Conservation (phyloP, 2,888 invertebrate genomes). For the Pterostichus niger region DNA sequence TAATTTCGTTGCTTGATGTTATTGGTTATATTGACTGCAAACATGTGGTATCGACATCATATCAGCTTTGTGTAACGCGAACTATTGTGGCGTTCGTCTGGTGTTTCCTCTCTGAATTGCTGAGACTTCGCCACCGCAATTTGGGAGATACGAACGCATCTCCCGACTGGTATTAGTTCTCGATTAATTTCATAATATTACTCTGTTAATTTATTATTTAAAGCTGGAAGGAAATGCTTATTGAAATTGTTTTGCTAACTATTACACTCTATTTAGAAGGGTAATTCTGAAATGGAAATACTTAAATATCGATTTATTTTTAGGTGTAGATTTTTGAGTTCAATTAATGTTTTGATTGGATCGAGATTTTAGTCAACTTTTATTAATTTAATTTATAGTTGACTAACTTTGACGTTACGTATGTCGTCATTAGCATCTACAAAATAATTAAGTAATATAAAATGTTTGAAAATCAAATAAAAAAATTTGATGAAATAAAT, state of each 20-base stretch:
- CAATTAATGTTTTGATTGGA: too few relatives aligned
- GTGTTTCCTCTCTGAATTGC: neutral
- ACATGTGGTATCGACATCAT: conserved; percentile 24
- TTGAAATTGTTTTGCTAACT: neutral
- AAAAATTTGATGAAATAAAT: too few relatives aligned
- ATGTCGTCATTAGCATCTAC: too few relatives aligned
- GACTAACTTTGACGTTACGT: too few relatives aligned
- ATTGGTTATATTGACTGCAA: neutral
- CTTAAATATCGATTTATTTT: too few relatives aligned
- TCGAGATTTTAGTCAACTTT: too few relatives aligned
- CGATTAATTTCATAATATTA: neutral
- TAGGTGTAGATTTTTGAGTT: too few relatives aligned
- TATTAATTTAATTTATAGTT: too few relatives aligned
- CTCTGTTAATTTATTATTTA: neutral
- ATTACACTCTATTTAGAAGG: too few relatives aligned
- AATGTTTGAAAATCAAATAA: too few relatives aligned
- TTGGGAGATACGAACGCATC: neutral
- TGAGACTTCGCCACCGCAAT: conserved; percentile 6
- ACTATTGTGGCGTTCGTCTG: conserved; percentile 12
- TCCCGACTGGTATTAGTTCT: neutral
- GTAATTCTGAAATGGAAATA: too few relatives aligned
- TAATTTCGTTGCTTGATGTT: neutral
- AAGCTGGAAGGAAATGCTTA: neutral
- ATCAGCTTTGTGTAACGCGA: neutral
- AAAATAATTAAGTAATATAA: too few relatives aligned